Evolutionary conservation across 2,888 invertebrate genomes (phyloP), one percentile per base, ranked within the genome.

Genomic region (Scelioninae gen. 1): DNA sequence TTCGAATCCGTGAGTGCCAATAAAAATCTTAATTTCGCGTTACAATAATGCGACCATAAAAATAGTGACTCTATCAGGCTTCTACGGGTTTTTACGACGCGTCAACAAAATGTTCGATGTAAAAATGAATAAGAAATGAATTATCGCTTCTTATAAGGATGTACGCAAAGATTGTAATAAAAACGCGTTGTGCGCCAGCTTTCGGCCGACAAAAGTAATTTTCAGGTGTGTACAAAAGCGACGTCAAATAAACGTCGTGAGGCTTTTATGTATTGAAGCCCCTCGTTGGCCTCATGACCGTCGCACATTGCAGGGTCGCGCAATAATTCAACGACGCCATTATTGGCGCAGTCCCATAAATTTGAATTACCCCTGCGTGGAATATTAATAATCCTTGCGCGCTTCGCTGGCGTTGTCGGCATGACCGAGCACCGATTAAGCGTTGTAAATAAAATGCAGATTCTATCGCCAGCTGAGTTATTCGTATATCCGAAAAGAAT

Each of bases 271-370:
- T 60, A 60, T 51, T 51, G 65, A 75, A 60, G 53, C 66, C 53
- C 34, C n/a, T 29, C 31, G 29, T 45, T 74, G 81, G 58, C 58
- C 69, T 75, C 53, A 60, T 66, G 65, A 60, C 69, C 76, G 68
- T 62, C 75, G 72, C 71, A 62, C 60, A 66, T 40, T 66, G 82
- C 75, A 76, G 69, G 74, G 78, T 72, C 79, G 75, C 69, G 84
- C 80, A 84, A 86, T 86, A 86, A 86, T 82, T 86, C 86, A 86
- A 56, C 83, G 66, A 49, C 79, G 74, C 84, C 83, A 84, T 86
- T 86, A 87, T 87, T 86, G 87, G 87, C 82, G 85, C 86, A 85
- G 85, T 85, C 85, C 83, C 86, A 85, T 87, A 87, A 87, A 87
- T 87, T 85, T 80, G 85, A 85, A 86, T 86, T 86, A 86, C 84